Percentiles rank a stretch among this genome's conserved stretches.
phyloP scores from a whole-genome alignment of 1,140 invertebrate genomes.

The Holcopasites calliopsidis region DNA sequence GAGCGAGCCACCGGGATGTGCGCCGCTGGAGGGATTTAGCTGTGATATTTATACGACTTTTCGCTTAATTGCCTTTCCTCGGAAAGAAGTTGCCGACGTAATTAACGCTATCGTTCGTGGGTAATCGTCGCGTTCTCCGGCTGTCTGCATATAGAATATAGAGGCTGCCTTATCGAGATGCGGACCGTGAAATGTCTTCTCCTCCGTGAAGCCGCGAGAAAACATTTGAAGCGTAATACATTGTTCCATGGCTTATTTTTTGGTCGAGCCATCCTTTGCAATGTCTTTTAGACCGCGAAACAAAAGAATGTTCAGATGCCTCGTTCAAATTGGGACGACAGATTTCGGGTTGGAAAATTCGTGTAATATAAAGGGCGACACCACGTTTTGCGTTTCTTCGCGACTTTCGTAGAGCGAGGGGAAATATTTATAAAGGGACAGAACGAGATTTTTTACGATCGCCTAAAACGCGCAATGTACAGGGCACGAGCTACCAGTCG shows the following conservation, averaged over 20 bases:
- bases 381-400: not conserved
- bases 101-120: conserved; percentile 63
- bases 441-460: not conserved
- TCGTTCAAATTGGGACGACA: too few relatives aligned
- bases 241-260: too few relatives aligned
- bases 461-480: not conserved
- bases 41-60: conserved; percentile 68
- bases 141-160: conserved; percentile 29
- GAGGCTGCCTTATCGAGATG: too few relatives aligned
- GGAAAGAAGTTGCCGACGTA: conserved; percentile 65
- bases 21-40: conserved; percentile 38
- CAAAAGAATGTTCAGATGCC: too few relatives aligned
- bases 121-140: conserved; percentile 49
- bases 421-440: conserved; percentile 3
- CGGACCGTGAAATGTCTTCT: too few relatives aligned
- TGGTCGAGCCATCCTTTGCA: too few relatives aligned
- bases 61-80: conserved; percentile 64
- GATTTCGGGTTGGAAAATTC: too few relatives aligned
- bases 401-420: not conserved
- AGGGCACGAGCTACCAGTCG: too few relatives aligned
- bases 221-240: too few relatives aligned
- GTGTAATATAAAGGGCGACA: not conserved
- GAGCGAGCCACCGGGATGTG: conserved; percentile 51
- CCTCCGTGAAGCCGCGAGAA: too few relatives aligned
- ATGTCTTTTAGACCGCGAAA: too few relatives aligned